Evolutionary conservation across 2,113 vertebrate species (phyloP), one percentile per base, ranked within the genome.

Genomic region (Carollia perspicillata): DNA sequence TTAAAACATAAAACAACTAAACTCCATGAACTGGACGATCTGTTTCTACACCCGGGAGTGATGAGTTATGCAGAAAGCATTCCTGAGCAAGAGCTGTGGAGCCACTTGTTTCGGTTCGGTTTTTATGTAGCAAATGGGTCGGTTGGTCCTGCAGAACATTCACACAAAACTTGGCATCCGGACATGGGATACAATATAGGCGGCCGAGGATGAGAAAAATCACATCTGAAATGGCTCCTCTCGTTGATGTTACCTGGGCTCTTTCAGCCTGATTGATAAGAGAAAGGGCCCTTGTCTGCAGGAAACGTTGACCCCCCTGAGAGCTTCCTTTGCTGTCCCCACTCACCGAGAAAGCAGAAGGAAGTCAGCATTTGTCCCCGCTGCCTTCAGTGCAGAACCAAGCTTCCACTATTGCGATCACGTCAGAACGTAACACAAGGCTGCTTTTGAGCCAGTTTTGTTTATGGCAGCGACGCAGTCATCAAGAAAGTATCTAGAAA

Each of bases 381-480:
- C 23, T 35, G 40, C 42, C 47, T 84, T 49, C 65, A 8, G 0
- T 85, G 47, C 16, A 44, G 11, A 80, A 44, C 68, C 66, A 85
- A 49, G 16, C 86, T 69, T 74, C n/a, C 81, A 35, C 75, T 75
- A 0, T 49, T 90, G 93, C 87, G 84, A 71, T 90, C 74, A 44
- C 74, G 94, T 89, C 92, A 92, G 89, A 98, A 55, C 58, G 23
- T 85, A 97, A 37, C 74, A 33, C n/a, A 47, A 75, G 84, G 77
- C 93, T 53, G 37, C 79, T 95, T 93, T 30, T 35, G 90, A 93
- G 86, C 42, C 85, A 87, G 89, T 35, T 89, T 97, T 96, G 79
- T 88, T 95, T 96, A 95, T 84, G 74, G 66, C 85, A 92, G 10
- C 84, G 89, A 95, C 93, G 66, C 93, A 63, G 16, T 80, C 88